phyloP scores from a whole-genome alignment of 2,113 vertebrate species.

The Sminthopsis crassicaudata region DNA sequence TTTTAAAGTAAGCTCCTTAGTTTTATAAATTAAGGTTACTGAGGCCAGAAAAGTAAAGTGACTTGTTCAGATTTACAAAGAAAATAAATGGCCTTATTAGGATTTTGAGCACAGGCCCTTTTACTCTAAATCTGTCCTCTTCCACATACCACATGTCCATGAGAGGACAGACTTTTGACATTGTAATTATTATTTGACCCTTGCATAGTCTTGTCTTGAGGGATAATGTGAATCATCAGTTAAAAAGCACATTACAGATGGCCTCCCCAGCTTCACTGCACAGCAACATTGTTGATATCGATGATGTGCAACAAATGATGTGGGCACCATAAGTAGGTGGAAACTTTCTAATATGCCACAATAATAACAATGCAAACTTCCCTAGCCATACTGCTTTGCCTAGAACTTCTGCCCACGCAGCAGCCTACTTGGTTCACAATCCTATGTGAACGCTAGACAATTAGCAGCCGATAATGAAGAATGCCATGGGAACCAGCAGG shows the following conservation, averaged over 20 bases:
- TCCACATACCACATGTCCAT: not conserved
- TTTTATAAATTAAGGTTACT: not conserved
- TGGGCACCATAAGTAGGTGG: conserved; percentile 82
- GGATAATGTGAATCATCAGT: conserved; percentile 56
- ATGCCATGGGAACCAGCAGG: conserved; percentile 86
- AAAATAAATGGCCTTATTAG: not conserved
- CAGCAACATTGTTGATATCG: conserved; percentile 54
- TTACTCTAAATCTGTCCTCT: not conserved
- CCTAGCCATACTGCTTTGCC: conserved; percentile 78
- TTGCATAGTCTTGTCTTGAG: conserved; percentile 36
- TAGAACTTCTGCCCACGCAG: conserved; percentile 84
- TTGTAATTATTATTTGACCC: conserved; percentile 29
- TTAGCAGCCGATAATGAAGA: conserved; percentile 87
- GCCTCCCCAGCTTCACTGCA: conserved; percentile 56
- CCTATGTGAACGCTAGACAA: conserved; percentile 83
- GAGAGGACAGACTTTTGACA: conserved; percentile 44
- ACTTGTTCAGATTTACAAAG: not conserved
- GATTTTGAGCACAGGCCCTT: not conserved
- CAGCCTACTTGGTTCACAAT: conserved; percentile 84
- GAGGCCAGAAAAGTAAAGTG: not conserved
- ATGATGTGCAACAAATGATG: conserved; percentile 56
- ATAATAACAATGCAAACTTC: conserved; percentile 82
- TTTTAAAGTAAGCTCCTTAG: not conserved
- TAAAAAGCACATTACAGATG: conserved; percentile 53
- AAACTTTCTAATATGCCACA: conserved; percentile 83